Conservation (phyloP, 1,140 invertebrate genomes). For the Heliconius eleuchia region DNA sequence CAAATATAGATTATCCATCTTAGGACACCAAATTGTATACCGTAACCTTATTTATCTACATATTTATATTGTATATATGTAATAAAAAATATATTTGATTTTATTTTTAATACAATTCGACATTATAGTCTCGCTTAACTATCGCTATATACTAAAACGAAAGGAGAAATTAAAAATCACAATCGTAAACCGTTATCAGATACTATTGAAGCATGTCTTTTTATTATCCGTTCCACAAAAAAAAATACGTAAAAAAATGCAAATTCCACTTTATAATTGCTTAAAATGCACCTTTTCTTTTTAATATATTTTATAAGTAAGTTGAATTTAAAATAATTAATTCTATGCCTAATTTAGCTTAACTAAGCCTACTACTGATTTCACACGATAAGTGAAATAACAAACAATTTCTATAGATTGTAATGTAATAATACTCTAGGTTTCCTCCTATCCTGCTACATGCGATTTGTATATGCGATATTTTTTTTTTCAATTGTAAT, state of each 20-base stretch:
- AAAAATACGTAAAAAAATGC: not conserved
- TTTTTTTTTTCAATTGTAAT: not conserved
- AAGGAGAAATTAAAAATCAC: not conserved
- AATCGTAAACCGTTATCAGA: conserved; percentile 16
- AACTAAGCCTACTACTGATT: too few species aligned
- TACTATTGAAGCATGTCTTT: conserved; percentile 6
- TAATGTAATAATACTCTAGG: too few species aligned
- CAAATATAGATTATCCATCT: not conserved
- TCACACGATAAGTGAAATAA: too few species aligned
- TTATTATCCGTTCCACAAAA: not conserved
- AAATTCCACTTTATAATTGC: not conserved
- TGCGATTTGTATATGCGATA: too few species aligned
- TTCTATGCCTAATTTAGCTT: not conserved
- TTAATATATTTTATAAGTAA: conserved; percentile 17
- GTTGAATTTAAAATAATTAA: not conserved
- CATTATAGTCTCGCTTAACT: not conserved
- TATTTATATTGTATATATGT: not conserved
- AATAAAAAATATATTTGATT: not conserved
- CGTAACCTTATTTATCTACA: too few species aligned
- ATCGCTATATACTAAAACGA: not conserved
- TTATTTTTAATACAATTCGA: not conserved
- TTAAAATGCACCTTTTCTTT: conserved; percentile 17
- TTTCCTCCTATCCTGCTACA: too few species aligned
- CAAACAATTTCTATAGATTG: too few species aligned
- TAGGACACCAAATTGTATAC: too few species aligned